Base-by-base conservation (phyloP, 1,140 invertebrate species). In the Sarcophaga bullata region DNA sequence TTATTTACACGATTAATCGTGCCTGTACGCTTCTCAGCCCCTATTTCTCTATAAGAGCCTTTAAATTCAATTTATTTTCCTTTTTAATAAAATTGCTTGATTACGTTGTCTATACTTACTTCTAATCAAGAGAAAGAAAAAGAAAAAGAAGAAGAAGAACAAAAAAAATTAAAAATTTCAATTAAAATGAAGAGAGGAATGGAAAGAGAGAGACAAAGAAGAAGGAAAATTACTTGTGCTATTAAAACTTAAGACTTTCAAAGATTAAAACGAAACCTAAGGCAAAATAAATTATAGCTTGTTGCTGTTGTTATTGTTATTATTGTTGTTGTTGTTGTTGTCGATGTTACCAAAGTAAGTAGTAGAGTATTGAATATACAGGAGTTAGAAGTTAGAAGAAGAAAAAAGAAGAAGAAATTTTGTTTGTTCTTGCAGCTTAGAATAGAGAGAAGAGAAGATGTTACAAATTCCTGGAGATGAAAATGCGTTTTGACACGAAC, bases 401-500 rank as follows among this genome's bases (percentile, higher is more conserved):
- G 25, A 4, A 37, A 4, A 37, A 37, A 37, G 25, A 4, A 37
- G 25, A 37, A 37, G 25, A 37, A 37, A 37, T 37, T 37, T 37
- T 37, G 25, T 37, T 37, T 37, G 25, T 37, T 37, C 25, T 37
- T 37, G 25, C 25, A 37, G 25, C 25, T 37, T 37, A 37, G 25
- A 37, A n/a, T 62, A n/a, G 19, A 19, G 17, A 8, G n/a, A n/a
- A n/a, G n/a, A 25, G 62, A 19, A 19, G 17, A 58, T 13, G 54
- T 58, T 13, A 68, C 15, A 68, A 68, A 19, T 73, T 11, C 75
- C 50, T 19, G 48, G 3, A 78, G 17, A 78, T 50, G 48, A 78
- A 78, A 50, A 78, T 78, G 49, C 75, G 48, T 78, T 78, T 78
- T 78, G 75, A 78, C 75, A 78, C 75, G 75, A 78, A 78, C 75